Conservation (phyloP, 2,888 invertebrate species). For the Ypsolopha scabrella region DNA sequence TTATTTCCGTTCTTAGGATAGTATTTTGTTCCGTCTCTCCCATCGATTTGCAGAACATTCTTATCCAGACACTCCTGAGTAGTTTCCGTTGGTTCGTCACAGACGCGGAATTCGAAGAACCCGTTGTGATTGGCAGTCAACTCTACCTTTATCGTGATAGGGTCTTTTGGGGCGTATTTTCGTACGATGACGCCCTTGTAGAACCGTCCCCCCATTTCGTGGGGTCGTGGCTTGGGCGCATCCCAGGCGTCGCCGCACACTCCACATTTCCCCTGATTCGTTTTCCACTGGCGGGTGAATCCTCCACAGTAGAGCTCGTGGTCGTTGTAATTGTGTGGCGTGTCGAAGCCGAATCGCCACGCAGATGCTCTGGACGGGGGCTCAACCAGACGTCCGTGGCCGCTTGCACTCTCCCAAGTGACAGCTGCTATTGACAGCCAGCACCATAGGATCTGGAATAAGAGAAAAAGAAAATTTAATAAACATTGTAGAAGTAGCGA, state of each 20-base stretch:
- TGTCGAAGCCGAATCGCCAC: conserved; percentile 90
- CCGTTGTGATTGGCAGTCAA: conserved; percentile 91
- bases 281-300: conserved; percentile 84
- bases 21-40: conserved; percentile 68
- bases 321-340: conserved; percentile 91
- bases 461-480: conserved; percentile 1
- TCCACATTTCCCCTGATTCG: conserved; percentile 87
- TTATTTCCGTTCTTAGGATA: conserved; percentile 84
- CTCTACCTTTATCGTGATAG: conserved; percentile 81
- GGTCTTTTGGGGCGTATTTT: conserved; percentile 76
- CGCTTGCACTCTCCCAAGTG: conserved; percentile 44
- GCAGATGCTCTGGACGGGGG: conserved; percentile 90
- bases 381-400: conserved; percentile 83
- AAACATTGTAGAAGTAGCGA: background rate
- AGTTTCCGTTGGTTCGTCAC: conserved; percentile 78
- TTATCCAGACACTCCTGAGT: conserved; percentile 84
- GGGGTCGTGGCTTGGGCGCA: conserved; percentile 74
- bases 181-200: conserved; percentile 85
- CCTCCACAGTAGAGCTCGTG: conserved; percentile 91
- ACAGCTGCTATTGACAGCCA: conserved; percentile 31
- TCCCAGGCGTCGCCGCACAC: conserved; percentile 91
- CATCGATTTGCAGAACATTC: conserved; percentile 72
- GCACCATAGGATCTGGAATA: conserved; percentile 51
- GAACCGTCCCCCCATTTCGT: conserved; percentile 87
- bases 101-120: conserved; percentile 87